Conservation (phyloP, 2,888 invertebrate genomes). For the Tortricodes alternella region DNA sequence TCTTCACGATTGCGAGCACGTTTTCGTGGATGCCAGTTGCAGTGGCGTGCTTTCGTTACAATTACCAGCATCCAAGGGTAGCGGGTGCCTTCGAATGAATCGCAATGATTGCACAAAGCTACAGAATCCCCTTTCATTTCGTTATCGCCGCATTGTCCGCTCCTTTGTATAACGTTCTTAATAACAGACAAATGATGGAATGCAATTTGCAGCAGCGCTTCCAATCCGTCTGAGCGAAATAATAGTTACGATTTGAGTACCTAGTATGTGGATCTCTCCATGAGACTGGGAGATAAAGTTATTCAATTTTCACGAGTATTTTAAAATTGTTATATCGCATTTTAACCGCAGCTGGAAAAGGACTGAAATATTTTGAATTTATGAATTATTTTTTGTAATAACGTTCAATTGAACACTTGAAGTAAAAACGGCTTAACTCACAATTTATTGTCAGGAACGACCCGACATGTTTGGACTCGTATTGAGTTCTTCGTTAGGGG, state of each 20-base stretch:
- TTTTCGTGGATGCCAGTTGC: conserved; percentile 45
- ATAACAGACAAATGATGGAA: conserved; percentile 57
- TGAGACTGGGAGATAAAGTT: not conserved
- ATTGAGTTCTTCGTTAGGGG: too few species aligned
- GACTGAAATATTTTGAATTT: too few species aligned
- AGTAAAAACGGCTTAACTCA: too few species aligned
- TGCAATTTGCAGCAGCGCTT: conserved; percentile 39
- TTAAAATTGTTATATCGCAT: too few species aligned
- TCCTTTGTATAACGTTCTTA: conserved; percentile 58
- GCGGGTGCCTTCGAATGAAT: conserved; percentile 61
- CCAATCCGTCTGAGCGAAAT: conserved; percentile 9
- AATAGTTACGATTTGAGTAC: conserved; percentile 12
- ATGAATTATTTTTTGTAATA: too few species aligned
- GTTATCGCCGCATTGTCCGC: conserved; percentile 70
- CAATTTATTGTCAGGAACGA: too few species aligned
- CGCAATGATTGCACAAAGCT: conserved; percentile 79
- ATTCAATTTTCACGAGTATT: too few species aligned
- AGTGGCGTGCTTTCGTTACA: conserved; percentile 49
- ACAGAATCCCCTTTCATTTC: conserved; percentile 70
- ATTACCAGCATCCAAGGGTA: conserved; percentile 54
- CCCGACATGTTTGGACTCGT: too few species aligned
- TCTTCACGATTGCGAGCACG: conserved; percentile 45
- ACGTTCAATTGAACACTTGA: too few species aligned
- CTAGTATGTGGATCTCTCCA: not conserved
- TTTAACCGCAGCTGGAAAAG: too few species aligned